A percentile compares a stretch with the other conserved stretches of the same genome.
These are phyloP conservation scores for Gobius niger DNA, from an alignment of 2,113 vertebrate genomes.

Conservation along the genomic window DNA sequence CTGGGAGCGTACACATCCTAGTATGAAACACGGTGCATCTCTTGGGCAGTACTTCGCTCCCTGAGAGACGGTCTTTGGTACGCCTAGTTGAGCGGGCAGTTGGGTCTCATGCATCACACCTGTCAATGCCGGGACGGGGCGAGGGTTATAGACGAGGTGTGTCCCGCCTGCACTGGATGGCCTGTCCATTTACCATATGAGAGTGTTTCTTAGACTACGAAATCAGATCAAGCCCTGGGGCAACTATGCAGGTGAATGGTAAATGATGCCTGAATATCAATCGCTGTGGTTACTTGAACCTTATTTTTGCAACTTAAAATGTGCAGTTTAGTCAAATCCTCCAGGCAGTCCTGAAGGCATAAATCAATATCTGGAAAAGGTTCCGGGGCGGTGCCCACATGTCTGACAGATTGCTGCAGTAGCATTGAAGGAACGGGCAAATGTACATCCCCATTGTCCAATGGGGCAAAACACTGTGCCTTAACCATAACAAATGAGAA, in stretches of 20 bases:
- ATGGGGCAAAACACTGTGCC: no score
- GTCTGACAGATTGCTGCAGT: no score
- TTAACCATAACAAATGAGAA: no score
- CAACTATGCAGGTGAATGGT: background rate
- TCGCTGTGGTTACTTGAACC: no score
- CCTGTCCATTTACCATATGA: background rate
- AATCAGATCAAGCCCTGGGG: background rate
- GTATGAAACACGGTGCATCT: background rate
- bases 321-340: no score
- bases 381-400: no score
- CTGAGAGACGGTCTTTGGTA: background rate
- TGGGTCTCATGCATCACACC: constrained; percentile 9
- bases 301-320: no score
- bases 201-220: background rate
- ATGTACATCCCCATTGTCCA: no score
- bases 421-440: no score
- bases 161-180: background rate
- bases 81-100: background rate
- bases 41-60: background rate
- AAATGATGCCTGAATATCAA: no score
- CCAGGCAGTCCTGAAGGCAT: no score
- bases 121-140: background rate
- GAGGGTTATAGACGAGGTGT: background rate
- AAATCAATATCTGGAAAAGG: no score
- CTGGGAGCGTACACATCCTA: background rate